Percentiles rank a stretch among this genome's conserved stretches.
Conservation (phyloP, 2,888 invertebrate species). For the Hyposoter dolosus region DNA sequence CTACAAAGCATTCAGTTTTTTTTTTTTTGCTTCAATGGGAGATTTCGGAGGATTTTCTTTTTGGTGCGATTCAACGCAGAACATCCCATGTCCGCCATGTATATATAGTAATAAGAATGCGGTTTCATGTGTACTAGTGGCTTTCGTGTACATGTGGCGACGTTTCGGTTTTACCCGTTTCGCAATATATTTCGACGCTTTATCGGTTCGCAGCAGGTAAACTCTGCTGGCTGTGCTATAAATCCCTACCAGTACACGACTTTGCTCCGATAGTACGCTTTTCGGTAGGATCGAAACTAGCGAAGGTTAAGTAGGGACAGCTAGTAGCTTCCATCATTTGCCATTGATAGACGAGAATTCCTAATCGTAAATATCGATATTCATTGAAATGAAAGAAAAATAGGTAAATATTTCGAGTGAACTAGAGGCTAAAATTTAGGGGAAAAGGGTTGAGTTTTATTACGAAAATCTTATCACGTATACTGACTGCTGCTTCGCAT, state of each 20-base stretch:
- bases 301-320: constrained; percentile 24
- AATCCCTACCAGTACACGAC: constrained; percentile 67
- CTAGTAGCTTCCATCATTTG: constrained; percentile 29
- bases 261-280: constrained; percentile 35
- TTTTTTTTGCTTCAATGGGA: neutral
- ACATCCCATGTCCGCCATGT: neutral
- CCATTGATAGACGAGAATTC: constrained; percentile 7
- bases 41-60: neutral
- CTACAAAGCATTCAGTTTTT: neutral
- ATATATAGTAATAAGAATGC: neutral
- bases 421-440: neutral
- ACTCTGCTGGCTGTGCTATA: constrained; percentile 72
- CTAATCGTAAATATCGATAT: constrained; percentile 41
- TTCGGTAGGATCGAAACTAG: constrained; percentile 31
- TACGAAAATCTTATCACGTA: constrained; percentile 3
- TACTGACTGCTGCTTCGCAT: neutral
- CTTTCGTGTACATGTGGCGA: constrained; percentile 55
- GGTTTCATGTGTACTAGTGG: constrained; percentile 21
- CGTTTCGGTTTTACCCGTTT: constrained; percentile 63
- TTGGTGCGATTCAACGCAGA: constrained; percentile 1
- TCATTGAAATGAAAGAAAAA: neutral
- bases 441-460: neutral
- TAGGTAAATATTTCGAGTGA: neutral
- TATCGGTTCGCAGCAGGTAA: constrained; percentile 74
- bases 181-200: constrained; percentile 71